Evolutionary conservation across 2,888 invertebrate genomes (phyloP), one percentile per base, ranked within the genome.

Genomic region (Nymphalis polychloros): DNA sequence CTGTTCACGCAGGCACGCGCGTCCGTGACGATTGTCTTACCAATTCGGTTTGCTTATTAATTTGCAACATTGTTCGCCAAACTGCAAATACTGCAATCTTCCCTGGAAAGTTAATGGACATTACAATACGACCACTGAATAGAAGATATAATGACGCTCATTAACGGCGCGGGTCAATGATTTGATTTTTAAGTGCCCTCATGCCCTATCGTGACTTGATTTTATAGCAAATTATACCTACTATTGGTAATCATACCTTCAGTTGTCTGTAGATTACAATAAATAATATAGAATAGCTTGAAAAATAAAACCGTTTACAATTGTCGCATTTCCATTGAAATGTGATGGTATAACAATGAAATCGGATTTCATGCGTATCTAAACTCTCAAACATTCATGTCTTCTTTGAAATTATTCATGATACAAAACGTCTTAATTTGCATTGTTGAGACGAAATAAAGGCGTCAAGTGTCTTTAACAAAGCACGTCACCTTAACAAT

Each of bases 31-130:
- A 81, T 80, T 79, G 84, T 81, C 79, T 77, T 80, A 78, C 84
- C 76, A 82, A 85, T 88, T 88, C 80, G 84, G 81, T 55, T 76
- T 69, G 77, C 77, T 78, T 79, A 80, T 81, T 77, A 76, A 82
- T 87, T 87, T 81, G 86, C 88, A 84, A 89, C 88, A 87, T 85
- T 88, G 87, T 87, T 78, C 78, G 76, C 79, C 77, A 77, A 82
- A 83, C 72, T 81, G 81, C 81, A 85, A 78, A 73, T 68, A 70
- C 61, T 68, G 68, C 68, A 68, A 59, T 63, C 41, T 57, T 63
- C 62, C 31, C 76, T 86, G 84, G 85, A 88, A 87, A 85, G 84
- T 85, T 80, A 55, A 79, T 75, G 72, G 72, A 65, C 67, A 57
- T 64, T 69, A 67, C 69, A 71, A 71, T 78, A 79, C 78, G 81